Percentiles rank a stretch among this genome's conserved stretches.
Evolutionary conservation across 2,113 vertebrate species (phyloP).

Genomic region (Zosterops lateralis): DNA sequence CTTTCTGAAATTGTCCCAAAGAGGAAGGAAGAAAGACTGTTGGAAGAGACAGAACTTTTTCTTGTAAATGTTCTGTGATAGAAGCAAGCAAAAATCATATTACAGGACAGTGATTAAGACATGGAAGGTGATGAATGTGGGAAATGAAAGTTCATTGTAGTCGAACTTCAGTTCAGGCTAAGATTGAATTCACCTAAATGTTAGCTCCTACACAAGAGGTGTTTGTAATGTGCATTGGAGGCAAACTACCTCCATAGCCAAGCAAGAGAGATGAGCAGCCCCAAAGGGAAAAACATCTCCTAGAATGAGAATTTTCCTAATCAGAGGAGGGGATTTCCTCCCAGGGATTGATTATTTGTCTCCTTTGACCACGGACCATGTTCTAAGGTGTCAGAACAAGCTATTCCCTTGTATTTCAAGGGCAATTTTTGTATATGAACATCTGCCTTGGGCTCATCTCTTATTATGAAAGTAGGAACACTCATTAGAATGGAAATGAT

Average conservation of each 20-base stretch:
- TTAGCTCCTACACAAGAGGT: not conserved
- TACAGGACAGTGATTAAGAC: not conserved
- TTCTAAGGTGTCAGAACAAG: not conserved
- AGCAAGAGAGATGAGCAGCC: not conserved
- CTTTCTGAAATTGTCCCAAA: not conserved
- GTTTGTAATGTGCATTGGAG: not conserved
- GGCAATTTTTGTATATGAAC: not conserved
- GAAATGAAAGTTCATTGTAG: not conserved
- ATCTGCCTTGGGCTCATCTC: not conserved
- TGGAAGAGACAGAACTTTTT: not conserved
- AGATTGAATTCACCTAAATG: not conserved
- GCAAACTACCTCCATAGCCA: not conserved
- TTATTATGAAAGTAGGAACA: not conserved
- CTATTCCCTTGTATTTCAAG: not conserved
- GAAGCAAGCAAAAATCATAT: not conserved
- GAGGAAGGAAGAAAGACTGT: not conserved
- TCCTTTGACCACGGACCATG: not conserved
- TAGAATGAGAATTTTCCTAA: not conserved
- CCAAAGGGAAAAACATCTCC: not conserved
- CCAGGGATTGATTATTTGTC: not conserved
- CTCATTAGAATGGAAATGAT: not conserved
- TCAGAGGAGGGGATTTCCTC: not conserved
- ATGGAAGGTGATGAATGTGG: not conserved
- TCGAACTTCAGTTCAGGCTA: not conserved
- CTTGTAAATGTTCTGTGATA: not conserved